Conservation (phyloP, 2,888 invertebrate species). For the Elmis aenea region DNA sequence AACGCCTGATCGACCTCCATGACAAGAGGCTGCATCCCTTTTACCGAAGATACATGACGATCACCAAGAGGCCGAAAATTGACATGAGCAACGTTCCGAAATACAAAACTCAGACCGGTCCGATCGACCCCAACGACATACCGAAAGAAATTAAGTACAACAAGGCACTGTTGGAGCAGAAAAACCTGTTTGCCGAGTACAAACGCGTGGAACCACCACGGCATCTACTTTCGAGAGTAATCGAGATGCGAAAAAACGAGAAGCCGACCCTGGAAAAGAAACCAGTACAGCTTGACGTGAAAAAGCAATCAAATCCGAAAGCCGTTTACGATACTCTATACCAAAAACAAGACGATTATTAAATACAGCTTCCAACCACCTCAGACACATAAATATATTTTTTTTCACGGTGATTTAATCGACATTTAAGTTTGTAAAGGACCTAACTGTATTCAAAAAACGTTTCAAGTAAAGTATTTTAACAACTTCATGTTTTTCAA, state of each 20-base stretch:
- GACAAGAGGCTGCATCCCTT: constrained; percentile 38
- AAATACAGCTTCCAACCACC: too few species aligned
- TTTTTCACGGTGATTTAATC: too few species aligned
- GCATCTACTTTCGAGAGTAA: constrained; percentile 31
- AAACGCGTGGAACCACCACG: constrained; percentile 37
- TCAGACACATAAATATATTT: too few species aligned
- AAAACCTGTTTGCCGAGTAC: constrained; percentile 37
- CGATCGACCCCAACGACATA: constrained; percentile 30
- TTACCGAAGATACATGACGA: constrained; percentile 29
- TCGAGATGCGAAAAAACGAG: constrained; percentile 33
- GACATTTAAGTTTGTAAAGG: too few species aligned
- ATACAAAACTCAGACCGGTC: constrained; percentile 33
- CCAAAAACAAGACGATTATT: constrained; percentile 11
- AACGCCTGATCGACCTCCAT: constrained; percentile 34
- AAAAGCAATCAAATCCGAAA: background rate
- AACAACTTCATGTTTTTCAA: too few species aligned
- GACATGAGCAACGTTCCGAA: background rate
- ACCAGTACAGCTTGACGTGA: background rate
- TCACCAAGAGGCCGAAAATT: constrained; percentile 6
- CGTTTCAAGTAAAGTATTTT: too few species aligned
- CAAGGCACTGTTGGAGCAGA: constrained; percentile 34
- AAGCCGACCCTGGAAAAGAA: constrained; percentile 19
- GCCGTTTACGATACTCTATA: constrained; percentile 12
- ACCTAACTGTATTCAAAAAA: too few species aligned
- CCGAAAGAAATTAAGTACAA: constrained; percentile 34